These are phyloP conservation scores for Vombatus ursinus DNA, from an alignment of 2,113 vertebrate species.

Conservation along the genomic window DNA sequence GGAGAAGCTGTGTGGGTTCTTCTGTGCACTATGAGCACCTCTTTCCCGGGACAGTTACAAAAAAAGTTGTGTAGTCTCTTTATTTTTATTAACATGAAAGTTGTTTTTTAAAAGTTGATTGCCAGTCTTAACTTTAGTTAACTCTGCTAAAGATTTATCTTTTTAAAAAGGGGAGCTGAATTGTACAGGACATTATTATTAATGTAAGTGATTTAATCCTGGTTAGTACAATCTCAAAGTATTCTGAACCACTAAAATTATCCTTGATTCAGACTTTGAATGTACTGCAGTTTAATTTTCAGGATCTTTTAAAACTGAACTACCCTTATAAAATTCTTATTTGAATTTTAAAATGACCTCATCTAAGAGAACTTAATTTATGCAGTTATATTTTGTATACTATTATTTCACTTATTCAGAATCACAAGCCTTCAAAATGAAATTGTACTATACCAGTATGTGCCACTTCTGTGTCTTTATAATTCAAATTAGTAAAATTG, in stretches of 20 bases:
- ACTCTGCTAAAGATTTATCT: slow-evolving; percentile 71
- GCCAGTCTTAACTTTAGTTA: slow-evolving; percentile 78
- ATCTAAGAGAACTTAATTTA: slow-evolving; percentile 90
- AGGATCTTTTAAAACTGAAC: slow-evolving; percentile 79
- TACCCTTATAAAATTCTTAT: slow-evolving; percentile 72
- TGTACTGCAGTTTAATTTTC: slow-evolving; percentile 78
- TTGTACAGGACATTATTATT: slow-evolving; percentile 68
- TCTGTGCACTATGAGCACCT: slow-evolving; percentile 83
- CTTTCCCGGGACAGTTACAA: slow-evolving; percentile 82
- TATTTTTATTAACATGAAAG: slow-evolving; percentile 80
- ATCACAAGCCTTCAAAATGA: slow-evolving; percentile 92
- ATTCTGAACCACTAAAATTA: slow-evolving; percentile 79
- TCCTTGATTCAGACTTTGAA: slow-evolving; percentile 80
- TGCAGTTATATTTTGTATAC: slow-evolving; percentile 88
- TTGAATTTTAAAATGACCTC: slow-evolving; percentile 86
- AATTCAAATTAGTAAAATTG: slow-evolving; percentile 71
- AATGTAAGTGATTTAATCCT: slow-evolving; percentile 75
- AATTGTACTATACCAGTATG: slow-evolving; percentile 92
- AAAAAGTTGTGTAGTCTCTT: slow-evolving; percentile 77
- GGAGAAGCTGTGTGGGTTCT: slow-evolving; percentile 75
- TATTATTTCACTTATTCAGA: slow-evolving; percentile 84
- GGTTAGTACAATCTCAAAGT: slow-evolving; percentile 81
- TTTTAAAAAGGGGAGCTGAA: slow-evolving; percentile 70
- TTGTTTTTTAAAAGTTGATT: slow-evolving; percentile 74
- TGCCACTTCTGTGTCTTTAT: slow-evolving; percentile 89